These are phyloP conservation scores for Byasa hedistus DNA, from an alignment of 2,888 invertebrate species.

Conservation along the genomic window DNA sequence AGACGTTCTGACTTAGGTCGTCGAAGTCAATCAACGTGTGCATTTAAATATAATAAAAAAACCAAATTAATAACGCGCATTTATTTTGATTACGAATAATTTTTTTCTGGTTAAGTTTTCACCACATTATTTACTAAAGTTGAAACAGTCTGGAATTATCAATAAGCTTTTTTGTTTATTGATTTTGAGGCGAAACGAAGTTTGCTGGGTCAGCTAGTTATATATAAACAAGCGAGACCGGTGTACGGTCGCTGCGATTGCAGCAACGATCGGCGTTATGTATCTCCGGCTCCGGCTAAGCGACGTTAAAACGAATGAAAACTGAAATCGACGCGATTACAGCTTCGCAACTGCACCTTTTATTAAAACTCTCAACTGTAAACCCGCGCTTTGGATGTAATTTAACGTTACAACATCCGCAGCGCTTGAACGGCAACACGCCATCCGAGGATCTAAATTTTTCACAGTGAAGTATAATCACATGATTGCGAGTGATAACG, in stretches of 20 bases:
- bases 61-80: too few relatives aligned
- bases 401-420: neutral
- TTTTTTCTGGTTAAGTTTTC: too few relatives aligned
- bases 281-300: neutral
- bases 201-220: neutral
- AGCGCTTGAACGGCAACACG: neutral
- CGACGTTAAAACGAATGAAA: conserved; percentile 12
- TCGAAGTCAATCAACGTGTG: too few relatives aligned
- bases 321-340: conserved; percentile 9
- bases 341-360: neutral
- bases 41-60: too few relatives aligned
- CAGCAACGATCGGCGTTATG: neutral
- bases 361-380: conserved; percentile 6
- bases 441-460: neutral
- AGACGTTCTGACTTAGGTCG: too few relatives aligned
- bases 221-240: neutral
- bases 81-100: too few relatives aligned
- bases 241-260: neutral
- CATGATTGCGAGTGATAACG: too few relatives aligned
- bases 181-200: too few relatives aligned
- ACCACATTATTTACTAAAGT: too few relatives aligned
- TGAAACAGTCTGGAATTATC: too few relatives aligned
- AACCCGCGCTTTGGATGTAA: neutral
- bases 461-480: too few relatives aligned
- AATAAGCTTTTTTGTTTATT: too few relatives aligned